Conservation (phyloP, 53 echinoderm and acorn worm species). For the Stichopus horrens region DNA sequence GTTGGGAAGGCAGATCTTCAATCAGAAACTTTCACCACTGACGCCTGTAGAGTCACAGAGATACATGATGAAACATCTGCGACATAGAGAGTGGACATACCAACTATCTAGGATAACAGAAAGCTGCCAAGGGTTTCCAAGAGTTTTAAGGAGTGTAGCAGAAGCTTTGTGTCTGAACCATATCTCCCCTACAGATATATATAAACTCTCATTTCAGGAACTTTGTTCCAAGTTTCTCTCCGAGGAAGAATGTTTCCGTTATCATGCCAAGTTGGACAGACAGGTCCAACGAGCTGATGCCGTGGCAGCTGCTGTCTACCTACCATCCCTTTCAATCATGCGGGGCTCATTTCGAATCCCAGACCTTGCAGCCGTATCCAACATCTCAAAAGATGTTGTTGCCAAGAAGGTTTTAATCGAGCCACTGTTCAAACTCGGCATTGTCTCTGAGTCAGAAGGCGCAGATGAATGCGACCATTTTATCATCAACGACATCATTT, state of each 20-base stretch:
- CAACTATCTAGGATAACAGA: neutral
- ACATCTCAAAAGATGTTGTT: neutral
- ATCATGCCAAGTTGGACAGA: neutral
- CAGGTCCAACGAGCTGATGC: constrained; percentile 15
- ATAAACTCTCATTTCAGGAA: constrained; percentile 1
- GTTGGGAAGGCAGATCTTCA: neutral
- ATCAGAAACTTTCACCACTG: neutral
- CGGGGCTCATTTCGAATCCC: constrained; percentile 15
- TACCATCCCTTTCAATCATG: neutral
- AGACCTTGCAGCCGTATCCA: constrained; percentile 14
- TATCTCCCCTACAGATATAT: neutral
- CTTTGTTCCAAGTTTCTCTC: constrained; percentile 11
- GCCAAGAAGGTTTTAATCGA: constrained; percentile 8
- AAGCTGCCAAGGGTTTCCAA: constrained; percentile 29
- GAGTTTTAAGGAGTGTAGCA: constrained; percentile 1
- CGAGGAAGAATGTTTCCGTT: neutral
- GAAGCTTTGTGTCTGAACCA: neutral
- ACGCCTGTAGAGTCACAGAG: neutral
- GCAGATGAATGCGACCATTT: neutral
- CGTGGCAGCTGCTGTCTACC: neutral
- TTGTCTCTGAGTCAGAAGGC: neutral
- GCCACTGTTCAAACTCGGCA: constrained; percentile 17
- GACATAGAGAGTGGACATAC: constrained; percentile 25
- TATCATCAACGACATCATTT: constrained; percentile 24
- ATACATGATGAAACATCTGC: constrained; percentile 21